Percentiles rank a stretch among this genome's conserved stretches.
phyloP scores from a whole-genome alignment of 2,888 invertebrate species.

The Zhengitettix transpicula region DNA sequence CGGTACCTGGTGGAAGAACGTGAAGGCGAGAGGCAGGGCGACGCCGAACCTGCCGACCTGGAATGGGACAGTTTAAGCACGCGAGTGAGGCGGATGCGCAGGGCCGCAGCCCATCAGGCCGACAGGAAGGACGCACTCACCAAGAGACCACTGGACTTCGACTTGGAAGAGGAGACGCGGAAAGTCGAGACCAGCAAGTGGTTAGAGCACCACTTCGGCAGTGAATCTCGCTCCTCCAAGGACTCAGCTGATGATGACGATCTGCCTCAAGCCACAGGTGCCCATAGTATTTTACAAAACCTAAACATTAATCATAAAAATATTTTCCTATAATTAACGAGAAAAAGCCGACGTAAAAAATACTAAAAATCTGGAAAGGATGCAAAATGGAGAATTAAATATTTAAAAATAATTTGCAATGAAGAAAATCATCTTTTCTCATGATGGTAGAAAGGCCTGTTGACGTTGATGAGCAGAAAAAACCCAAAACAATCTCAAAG shows the following conservation, averaged over 20 bases:
- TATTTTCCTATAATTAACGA: no score
- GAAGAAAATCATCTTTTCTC: no score
- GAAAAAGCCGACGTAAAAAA: no score
- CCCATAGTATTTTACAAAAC: no score
- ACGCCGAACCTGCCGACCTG: slow-evolving; percentile 45
- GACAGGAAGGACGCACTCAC: slow-evolving; percentile 69
- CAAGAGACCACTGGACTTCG: slow-evolving; percentile 66
- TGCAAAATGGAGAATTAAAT: no score
- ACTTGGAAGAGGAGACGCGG: slow-evolving; percentile 74
- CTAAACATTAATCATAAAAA: no score
- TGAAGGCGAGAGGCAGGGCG: slow-evolving; percentile 53
- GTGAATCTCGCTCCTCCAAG: slow-evolving; percentile 62
- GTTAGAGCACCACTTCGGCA: slow-evolving; percentile 81
- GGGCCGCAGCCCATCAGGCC: slow-evolving; percentile 18
- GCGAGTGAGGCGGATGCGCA: slow-evolving; percentile 47
- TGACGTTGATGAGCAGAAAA: no score
- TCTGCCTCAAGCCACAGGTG: slow-evolving; percentile 21
- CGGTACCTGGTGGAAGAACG: slow-evolving; percentile 66
- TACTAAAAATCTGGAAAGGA: no score
- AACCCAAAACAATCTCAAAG: no score
- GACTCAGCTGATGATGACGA: slow-evolving; percentile 48
- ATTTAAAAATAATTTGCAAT: no score
- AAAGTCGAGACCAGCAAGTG: slow-evolving; percentile 83
- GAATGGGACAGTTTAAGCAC: slow-evolving; percentile 70
- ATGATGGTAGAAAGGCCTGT: no score